Evolutionary conservation across 2,113 vertebrate genomes (phyloP).

Genomic region (Astatotilapia flaviijosephi): DNA sequence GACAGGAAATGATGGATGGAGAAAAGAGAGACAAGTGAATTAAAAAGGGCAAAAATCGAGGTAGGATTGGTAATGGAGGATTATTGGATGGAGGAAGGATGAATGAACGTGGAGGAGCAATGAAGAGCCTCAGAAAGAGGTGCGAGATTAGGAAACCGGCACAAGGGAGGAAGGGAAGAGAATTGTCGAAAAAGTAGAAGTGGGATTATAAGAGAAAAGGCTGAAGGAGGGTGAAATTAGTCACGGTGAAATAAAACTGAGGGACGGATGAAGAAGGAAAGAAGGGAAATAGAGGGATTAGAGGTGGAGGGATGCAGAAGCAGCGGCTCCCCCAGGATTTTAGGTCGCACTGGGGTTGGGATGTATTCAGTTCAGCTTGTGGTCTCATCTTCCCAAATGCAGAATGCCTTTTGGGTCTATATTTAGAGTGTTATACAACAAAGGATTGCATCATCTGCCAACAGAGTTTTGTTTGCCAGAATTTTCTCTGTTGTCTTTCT

Average conservation of each 20-base stretch:
- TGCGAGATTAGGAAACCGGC: not conserved
- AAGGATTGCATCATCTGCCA: slow-evolving; percentile 42
- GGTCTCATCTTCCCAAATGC: slow-evolving; percentile 30
- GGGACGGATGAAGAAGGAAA: not conserved
- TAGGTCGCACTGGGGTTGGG: not conserved
- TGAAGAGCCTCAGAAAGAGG: not conserved
- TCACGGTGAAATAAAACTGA: not conserved
- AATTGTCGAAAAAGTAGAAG: not conserved
- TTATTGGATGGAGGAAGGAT: not conserved
- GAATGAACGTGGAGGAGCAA: not conserved
- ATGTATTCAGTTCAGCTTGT: slow-evolving; percentile 22
- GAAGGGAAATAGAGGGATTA: not conserved
- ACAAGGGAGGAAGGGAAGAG: not conserved
- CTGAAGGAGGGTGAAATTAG: slow-evolving; percentile 7
- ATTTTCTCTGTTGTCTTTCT: not conserved
- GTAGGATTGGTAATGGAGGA: not conserved
- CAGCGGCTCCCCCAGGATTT: slow-evolving; percentile 6
- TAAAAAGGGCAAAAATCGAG: not conserved
- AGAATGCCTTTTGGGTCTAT: slow-evolving; percentile 20
- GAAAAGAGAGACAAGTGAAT: not conserved
- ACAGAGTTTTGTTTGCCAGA: not conserved
- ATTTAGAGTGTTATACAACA: slow-evolving; percentile 58
- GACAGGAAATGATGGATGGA: not conserved
- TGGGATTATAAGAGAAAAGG: not conserved
- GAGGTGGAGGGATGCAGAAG: not conserved